Evolutionary conservation across 2,113 vertebrate genomes (phyloP), one percentile per base, ranked within the genome.

Genomic region (Anarrhichthys ocellatus): DNA sequence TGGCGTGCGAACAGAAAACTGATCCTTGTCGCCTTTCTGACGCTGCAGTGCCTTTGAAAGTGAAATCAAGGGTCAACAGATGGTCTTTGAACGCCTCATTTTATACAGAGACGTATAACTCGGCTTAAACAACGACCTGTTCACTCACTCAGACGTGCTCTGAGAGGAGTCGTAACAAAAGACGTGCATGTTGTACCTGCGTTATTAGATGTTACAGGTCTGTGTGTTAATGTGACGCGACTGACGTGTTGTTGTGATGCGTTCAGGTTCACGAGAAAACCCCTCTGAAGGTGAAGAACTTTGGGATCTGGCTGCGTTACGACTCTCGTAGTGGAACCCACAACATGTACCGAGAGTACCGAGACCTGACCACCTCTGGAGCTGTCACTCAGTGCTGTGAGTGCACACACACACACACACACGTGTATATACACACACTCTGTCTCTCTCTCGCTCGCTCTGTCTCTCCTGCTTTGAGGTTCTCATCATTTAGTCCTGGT

Each of bases 281-380:
- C 0, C 98, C 98, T 0, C 94, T 97, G 89, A 96, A 96, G 42
- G 98, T 99, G 88, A 99, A 99, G 91, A 99, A 99, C 89, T 99
- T 99, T 0, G 98, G 98, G 2, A 98, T 99, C 93, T 99, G 98
- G 98, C 93, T 99, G 91, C 98, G 98, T 69, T 99, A 99, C 0
- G 98, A 99, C 93, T 99, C 98, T 40, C 97, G 98, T 13, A 99
- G 98, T 0, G 98, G 98, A 54, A 99, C 98, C 50, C 98, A 99
- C 95, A 99, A 99, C 93, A 99, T 99, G 98, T 99, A 99, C 96
- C 95, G 98, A 52, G 98, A 99, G 93, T 99, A 99, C 95, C 91
- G 98, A 42, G 98, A 99, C 88, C 88, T 99, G 94, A 98, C 97
- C 88, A 99, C 98, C 0, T 97, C 98, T 0, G 98, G 95, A 73